A percentile compares a stretch with the other conserved stretches of the same genome.
Conservation (phyloP, 2,113 vertebrate species). For the Carassius gibelio region DNA sequence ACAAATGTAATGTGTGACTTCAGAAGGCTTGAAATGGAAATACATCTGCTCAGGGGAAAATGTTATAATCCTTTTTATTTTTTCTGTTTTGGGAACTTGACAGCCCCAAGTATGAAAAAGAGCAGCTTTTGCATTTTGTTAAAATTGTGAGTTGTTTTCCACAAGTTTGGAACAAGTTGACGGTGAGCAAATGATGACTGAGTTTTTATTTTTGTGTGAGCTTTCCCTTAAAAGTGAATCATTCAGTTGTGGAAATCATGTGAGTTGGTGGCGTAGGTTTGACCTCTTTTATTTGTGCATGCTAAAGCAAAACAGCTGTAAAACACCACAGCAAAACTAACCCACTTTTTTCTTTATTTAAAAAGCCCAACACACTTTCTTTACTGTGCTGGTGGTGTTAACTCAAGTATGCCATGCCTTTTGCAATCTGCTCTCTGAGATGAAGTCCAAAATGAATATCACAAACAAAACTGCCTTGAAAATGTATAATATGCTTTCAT, state of each 20-base stretch:
- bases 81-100: neutral
- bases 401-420: neutral
- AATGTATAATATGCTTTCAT: constrained; percentile 12
- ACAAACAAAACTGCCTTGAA: neutral
- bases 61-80: neutral
- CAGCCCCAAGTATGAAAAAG: neutral
- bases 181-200: neutral
- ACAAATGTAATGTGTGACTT: neutral
- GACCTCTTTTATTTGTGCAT: neutral
- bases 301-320: neutral
- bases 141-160: neutral
- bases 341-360: neutral
- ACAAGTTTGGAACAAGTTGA: neutral
- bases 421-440: neutral
- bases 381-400: neutral
- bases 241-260: neutral
- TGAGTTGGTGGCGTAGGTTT: neutral
- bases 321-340: neutral
- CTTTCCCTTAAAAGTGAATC: neutral
- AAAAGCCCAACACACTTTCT: neutral
- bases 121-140: constrained; percentile 1
- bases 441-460: neutral
- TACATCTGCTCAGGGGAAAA: neutral
- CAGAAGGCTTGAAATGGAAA: neutral
- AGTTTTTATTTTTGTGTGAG: constrained; percentile 2